Evolutionary conservation across 23 tunicate genomes (phyloP).

Genomic region (Trididemnum clinides): DNA sequence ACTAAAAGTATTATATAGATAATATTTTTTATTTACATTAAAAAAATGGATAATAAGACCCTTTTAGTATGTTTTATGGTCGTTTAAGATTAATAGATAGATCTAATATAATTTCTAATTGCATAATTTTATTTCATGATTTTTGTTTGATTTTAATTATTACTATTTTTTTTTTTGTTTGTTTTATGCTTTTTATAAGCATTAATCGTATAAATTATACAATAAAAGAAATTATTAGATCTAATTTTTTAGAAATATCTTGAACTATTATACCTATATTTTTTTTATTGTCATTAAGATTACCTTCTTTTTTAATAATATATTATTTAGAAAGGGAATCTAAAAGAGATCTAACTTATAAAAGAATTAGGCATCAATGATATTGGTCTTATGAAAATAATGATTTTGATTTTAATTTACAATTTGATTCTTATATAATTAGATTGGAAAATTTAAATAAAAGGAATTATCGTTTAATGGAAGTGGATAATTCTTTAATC

Average conservation of each 20-base stretch:
- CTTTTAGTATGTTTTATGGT: not conserved
- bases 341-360: not conserved
- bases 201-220: not conserved
- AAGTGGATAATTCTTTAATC: not conserved
- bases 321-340: not conserved
- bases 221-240: not conserved
- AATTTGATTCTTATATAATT: not conserved
- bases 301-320: not conserved
- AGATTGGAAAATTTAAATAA: not conserved
- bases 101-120: not conserved
- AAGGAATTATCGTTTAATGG: not conserved
- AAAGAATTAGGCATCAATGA: not conserved
- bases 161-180: not conserved
- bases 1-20: too few species aligned
- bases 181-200: not conserved
- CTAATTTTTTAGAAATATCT: not conserved
- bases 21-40: constrained; percentile 4
- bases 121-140: not conserved
- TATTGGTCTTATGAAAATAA: not conserved
- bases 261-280: not conserved
- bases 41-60: not conserved
- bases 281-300: not conserved
- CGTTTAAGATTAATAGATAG: not conserved
- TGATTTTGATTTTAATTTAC: not conserved
- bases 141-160: not conserved